These are phyloP conservation scores for Eupithecia inturbata DNA, from an alignment of 2,888 invertebrate species.

Conservation along the genomic window DNA sequence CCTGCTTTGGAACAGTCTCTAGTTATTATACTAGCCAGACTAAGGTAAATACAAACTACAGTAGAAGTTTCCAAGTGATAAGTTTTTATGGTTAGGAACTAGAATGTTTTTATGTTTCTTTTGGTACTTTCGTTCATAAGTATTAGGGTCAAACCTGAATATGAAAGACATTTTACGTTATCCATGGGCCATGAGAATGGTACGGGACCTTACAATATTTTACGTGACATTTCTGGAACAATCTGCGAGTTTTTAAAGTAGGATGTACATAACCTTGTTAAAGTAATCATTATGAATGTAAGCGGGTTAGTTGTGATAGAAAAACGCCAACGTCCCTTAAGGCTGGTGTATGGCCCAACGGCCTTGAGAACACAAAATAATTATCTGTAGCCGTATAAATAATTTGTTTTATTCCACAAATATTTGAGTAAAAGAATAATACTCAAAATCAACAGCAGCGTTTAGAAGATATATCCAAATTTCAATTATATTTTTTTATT, in stretches of 20 bases:
- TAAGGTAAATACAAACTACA: conserved; percentile 7
- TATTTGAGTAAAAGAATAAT: no score
- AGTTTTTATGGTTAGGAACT: conserved; percentile 17
- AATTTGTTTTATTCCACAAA: no score
- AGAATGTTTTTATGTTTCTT: background rate
- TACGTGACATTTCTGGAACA: background rate
- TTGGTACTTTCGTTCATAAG: background rate
- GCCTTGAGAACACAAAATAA: no score
- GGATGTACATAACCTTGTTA: background rate
- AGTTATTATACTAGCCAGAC: background rate
- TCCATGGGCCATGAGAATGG: background rate
- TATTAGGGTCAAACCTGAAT: background rate
- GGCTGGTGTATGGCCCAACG: no score
- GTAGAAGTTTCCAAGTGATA: conserved; percentile 23
- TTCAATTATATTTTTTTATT: no score
- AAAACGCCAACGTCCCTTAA: no score
- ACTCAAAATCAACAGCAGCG: no score
- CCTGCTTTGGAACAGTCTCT: conserved; percentile 1
- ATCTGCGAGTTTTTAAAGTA: background rate
- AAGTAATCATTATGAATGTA: no score
- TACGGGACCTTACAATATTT: background rate
- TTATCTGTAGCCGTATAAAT: no score
- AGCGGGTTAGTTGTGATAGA: no score
- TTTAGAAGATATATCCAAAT: no score
- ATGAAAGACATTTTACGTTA: background rate